Percentiles rank a stretch among this genome's conserved stretches.
These are phyloP conservation scores for Crossocerus cetratus DNA, from an alignment of 2,888 invertebrate genomes.

Conservation along the genomic window DNA sequence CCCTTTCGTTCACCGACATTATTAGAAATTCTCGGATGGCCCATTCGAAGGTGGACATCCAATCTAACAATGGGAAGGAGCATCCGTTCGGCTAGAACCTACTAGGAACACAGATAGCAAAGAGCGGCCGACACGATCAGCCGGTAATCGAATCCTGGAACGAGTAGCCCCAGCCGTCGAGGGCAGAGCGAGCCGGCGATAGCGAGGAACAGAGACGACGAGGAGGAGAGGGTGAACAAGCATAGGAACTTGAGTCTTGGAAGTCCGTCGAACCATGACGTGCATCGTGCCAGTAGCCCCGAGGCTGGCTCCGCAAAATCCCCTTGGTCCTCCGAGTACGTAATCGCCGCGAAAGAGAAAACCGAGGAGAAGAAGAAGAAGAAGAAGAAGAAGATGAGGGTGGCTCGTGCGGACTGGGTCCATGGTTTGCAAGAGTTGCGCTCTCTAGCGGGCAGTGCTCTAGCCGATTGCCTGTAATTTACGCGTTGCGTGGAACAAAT, in stretches of 20 bases:
- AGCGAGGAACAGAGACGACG: not conserved
- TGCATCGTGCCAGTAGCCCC: slow-evolving; percentile 41
- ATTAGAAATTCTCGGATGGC: too few species aligned
- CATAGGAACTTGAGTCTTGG: slow-evolving; percentile 11
- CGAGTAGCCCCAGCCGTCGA: not conserved
- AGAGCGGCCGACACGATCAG: not conserved
- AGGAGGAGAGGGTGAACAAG: not conserved
- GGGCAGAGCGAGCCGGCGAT: not conserved
- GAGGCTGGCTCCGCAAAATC: slow-evolving; percentile 41
- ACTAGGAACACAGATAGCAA: not conserved
- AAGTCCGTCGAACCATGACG: slow-evolving; percentile 45
- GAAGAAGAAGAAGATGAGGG: too few species aligned
- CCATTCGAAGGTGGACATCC: too few species aligned
- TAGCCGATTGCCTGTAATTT: slow-evolving; percentile 62
- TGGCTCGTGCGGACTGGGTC: too few species aligned
- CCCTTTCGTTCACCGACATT: too few species aligned
- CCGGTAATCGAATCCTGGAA: not conserved
- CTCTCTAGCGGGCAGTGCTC: slow-evolving; percentile 4
- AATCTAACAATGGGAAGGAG: too few species aligned
- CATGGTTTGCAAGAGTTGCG: not conserved
- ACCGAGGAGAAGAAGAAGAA: too few species aligned
- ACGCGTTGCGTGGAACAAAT: slow-evolving; percentile 65
- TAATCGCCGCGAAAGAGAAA: slow-evolving; percentile 41
- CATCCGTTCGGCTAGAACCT: too few species aligned
- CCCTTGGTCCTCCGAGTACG: slow-evolving; percentile 41